phyloP scores from a whole-genome alignment of 2,797 vertebrate genomes.

The Darevskia nairensis region DNA sequence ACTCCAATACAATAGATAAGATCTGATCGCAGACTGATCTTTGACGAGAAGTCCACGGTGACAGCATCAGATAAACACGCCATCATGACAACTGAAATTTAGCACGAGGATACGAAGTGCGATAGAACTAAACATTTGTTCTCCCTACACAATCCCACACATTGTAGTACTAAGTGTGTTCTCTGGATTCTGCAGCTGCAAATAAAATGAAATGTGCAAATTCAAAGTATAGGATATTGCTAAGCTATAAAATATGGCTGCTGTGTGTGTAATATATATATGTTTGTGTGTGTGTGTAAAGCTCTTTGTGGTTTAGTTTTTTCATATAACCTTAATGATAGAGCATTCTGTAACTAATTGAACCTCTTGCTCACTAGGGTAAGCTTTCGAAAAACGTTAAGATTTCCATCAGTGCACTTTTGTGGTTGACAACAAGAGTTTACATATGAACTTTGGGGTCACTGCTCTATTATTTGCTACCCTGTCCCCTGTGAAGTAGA shows the following conservation, averaged over 20 bases:
- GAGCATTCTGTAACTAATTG: background rate
- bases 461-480: background rate
- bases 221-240: slow-evolving; percentile 3
- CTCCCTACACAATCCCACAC: background rate
- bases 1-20: background rate
- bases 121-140: background rate
- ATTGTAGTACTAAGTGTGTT: background rate
- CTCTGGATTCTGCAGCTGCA: background rate
- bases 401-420: background rate
- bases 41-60: background rate
- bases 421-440: background rate
- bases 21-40: background rate
- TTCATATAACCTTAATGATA: background rate
- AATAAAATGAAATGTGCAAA: background rate
- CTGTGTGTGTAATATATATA: background rate
- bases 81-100: background rate
- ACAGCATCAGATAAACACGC: background rate
- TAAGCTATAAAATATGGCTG: background rate
- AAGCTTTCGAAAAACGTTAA: background rate
- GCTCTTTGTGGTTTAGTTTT: background rate
- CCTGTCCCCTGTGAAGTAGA: background rate
- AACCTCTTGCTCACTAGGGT: background rate
- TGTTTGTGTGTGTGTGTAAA: background rate
- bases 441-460: background rate
- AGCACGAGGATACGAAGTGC: background rate